These are phyloP conservation scores for Iselma pallidipennis DNA, from an alignment of 2,888 invertebrate species.

Conservation along the genomic window DNA sequence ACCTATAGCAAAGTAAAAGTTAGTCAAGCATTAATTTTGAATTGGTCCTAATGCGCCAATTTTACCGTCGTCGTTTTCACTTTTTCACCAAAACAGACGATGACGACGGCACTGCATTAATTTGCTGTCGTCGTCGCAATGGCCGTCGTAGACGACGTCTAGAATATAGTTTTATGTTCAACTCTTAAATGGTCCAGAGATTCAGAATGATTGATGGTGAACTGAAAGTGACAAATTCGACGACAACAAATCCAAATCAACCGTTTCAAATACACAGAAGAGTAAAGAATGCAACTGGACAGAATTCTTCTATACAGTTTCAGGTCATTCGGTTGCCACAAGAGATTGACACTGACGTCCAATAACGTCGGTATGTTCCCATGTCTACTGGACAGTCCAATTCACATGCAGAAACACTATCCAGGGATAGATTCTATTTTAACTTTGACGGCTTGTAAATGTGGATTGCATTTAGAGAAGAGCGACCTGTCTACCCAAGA, in stretches of 20 bases:
- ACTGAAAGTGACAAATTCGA: slow-evolving; percentile 23
- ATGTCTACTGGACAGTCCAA: background rate
- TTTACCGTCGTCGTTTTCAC: slow-evolving; percentile 28
- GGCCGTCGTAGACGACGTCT: too few species aligned
- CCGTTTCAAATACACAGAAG: background rate
- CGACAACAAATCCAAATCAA: slow-evolving; percentile 14
- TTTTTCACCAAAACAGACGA: slow-evolving; percentile 18
- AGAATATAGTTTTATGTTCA: too few species aligned
- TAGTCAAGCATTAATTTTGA: slow-evolving; percentile 30
- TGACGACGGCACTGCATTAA: slow-evolving; percentile 30
- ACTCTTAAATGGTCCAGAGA: background rate
- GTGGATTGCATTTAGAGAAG: too few species aligned
- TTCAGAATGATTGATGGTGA: slow-evolving; percentile 21
- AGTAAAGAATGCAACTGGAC: background rate
- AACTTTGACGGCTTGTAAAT: background rate
- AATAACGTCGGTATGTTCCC: slow-evolving; percentile 8
- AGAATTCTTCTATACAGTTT: background rate
- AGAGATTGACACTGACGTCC: slow-evolving; percentile 15
- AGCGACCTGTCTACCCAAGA: too few species aligned
- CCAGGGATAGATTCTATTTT: background rate
- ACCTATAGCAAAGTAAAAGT: slow-evolving; percentile 12
- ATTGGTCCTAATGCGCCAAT: slow-evolving; percentile 30
- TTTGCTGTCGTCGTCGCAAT: slow-evolving; percentile 22
- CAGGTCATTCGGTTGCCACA: background rate
- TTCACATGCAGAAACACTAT: background rate